Percentiles rank a stretch among this genome's conserved stretches.
Conservation (phyloP, 2,113 vertebrate genomes). For the Trichomycterus rosablanca region DNA sequence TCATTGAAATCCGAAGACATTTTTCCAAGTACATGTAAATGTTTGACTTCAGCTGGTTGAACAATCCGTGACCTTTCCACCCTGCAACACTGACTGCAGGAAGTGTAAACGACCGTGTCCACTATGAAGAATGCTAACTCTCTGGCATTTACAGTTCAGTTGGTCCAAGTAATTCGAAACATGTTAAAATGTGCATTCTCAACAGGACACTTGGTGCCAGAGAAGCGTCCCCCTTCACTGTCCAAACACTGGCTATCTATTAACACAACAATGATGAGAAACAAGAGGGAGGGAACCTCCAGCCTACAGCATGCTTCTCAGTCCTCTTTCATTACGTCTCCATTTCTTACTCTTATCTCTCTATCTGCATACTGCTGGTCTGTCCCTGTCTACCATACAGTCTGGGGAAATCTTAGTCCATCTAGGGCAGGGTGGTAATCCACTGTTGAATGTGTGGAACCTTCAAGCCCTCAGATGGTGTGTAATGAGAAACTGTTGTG, state of each 20-base stretch:
- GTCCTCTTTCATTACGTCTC: neutral
- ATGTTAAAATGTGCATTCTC: slow-evolving; percentile 72
- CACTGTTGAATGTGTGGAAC: no score
- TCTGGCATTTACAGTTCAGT: slow-evolving; percentile 67
- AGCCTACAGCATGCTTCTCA: slow-evolving; percentile 50
- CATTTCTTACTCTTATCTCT: neutral
- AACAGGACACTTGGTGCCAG: slow-evolving; percentile 45
- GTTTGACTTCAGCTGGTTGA: no score
- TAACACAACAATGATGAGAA: slow-evolving; percentile 65
- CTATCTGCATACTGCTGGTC: slow-evolving; percentile 34
- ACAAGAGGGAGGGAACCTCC: slow-evolving; percentile 47
- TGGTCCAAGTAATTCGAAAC: slow-evolving; percentile 62
- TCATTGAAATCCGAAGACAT: no score
- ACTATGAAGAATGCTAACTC: slow-evolving; percentile 56
- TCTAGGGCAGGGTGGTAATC: no score
- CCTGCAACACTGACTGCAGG: no score
- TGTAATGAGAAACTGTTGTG: no score
- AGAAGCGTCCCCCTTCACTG: slow-evolving; percentile 53
- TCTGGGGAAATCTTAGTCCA: no score
- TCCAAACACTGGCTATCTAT: slow-evolving; percentile 61
- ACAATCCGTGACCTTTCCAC: no score
- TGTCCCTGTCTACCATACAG: no score
- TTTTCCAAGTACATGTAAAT: no score
- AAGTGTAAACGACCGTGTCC: slow-evolving; percentile 22
- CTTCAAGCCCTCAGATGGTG: no score